Conservation (phyloP, 2,113 vertebrate genomes). For the Alces alces region DNA sequence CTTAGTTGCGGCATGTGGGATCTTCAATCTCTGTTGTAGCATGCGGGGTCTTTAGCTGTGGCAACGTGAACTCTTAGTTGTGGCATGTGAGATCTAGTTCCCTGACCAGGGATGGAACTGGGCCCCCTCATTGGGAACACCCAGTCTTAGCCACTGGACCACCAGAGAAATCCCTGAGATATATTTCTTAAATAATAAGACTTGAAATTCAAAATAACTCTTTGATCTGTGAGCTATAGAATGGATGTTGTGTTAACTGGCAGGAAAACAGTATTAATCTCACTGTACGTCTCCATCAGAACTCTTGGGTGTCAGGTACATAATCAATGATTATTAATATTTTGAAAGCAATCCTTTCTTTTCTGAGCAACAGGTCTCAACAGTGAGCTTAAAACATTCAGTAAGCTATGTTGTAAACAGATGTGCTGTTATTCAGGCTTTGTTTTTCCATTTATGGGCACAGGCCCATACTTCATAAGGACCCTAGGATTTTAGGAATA, state of each 20-base stretch:
- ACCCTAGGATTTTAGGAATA: neutral
- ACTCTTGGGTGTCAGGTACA: neutral
- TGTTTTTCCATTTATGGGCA: neutral
- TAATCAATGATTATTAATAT: neutral
- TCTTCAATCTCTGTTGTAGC: neutral
- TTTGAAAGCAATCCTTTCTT: neutral
- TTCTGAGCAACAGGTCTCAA: neutral
- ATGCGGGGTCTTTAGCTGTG: neutral
- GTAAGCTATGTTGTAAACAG: neutral
- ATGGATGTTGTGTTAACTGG: neutral
- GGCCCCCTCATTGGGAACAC: neutral
- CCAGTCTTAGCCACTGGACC: neutral
- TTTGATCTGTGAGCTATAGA: neutral
- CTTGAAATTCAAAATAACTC: neutral
- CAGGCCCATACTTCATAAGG: neutral
- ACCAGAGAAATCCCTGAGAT: neutral
- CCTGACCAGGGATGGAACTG: neutral
- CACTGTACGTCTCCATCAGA: neutral
- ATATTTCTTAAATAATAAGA: neutral
- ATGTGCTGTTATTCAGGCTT: neutral
- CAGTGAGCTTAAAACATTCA: neutral
- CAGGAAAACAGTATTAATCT: neutral
- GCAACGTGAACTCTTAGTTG: neutral
- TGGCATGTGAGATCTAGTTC: neutral
- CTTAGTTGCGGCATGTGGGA: neutral